Base-by-base conservation (phyloP, 2,888 invertebrate species). In the Aproaerema taeniolella region DNA sequence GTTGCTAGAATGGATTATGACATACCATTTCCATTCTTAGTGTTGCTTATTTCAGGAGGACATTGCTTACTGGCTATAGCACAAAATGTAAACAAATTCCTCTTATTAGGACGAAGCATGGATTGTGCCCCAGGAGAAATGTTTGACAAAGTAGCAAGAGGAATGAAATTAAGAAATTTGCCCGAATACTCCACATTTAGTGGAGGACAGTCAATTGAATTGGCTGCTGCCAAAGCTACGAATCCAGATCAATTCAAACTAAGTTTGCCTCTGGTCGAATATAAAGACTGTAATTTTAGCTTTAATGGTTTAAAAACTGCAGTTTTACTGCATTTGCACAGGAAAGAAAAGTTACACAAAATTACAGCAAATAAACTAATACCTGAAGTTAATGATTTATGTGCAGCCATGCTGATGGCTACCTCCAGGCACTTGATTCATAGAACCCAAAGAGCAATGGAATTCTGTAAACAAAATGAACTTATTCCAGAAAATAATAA, bases 111-210 rank as follows among this genome's bases (percentile, higher is more conserved):
- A 1, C 89, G 92, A 60, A 90, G 91, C 35, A 67, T 92, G 4
- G 96, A 98, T 71, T 92, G 92, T 80, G 93, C 98, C 24, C 98
- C 98, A 3, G 99, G 99, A 12, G 98, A 98, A 86, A 91, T 94
- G 0, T 92, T 97, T 65, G 98, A 99, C 73, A 98, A 98, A 88
- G 94, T 91, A 45, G 93, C 97, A 1, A 89, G 98, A 59, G 88
- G 93, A 58, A 81, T 98, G 70, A 95, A 95, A 61, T 76, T 98
- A 31, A 90, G 88, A 58, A 93, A 95, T 73, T 58, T 97, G 30
- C 89, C 91, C 4, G 92, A 94, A 65, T 96, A 92, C 73, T 87
- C 90, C 3, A 77, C 88, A 43, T 75, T 95, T 58, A 92, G 91
- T 65, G 98, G 98, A 8, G 99, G 98, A 0, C 89, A 89, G 60